Evolutionary conservation across 2,113 vertebrate genomes (phyloP), one percentile per base, ranked within the genome.

Genomic region (Cisticola juncidis): DNA sequence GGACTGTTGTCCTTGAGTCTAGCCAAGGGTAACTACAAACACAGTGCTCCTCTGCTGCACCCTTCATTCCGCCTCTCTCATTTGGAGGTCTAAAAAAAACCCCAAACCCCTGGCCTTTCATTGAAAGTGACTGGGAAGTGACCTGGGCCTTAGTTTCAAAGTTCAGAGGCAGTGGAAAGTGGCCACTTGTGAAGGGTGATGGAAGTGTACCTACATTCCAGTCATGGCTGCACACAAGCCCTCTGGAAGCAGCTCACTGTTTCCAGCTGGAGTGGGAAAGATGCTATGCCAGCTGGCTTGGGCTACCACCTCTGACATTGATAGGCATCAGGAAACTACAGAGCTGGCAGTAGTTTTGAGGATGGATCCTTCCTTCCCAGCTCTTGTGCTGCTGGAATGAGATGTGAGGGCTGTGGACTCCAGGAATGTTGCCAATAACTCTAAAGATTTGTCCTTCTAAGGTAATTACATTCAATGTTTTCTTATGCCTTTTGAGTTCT

Each of bases 61-160:
- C 45, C 9, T 66, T 83, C 28, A 5, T 29, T 47, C 26, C 1
- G 2, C n/a, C 4, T 57, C 18, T 50, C 29, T 70, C 0, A 0
- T 65, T 47, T 73, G 64, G 45, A 70, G 35, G 9, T 70, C 18
- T 91, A n/a, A 18, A 62, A 51, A 33, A 51, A 5, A 4, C 14
- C 24, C 44, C 17, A 8, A 51, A 28, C 25, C 13, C 31, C 68
- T 64, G 20, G 8, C 29, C n/a, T 68, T 58, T 57, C 21, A 7
- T 23, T 40, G 26, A n/a, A 89, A 56, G 16, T 45, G 10, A 38
- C n/a, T 16, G 16, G 56, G 76, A 42, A 35, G n/a, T 64, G 40
- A 22, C 42, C 11, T 58, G 61, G 2, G 2, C n/a, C 56, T 81
- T 73, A 10, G 10, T 35, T 88, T 73, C 12, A 13, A 45, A 68